Evolutionary conservation across 2,113 vertebrate species (phyloP).

Genomic region (Recurvirostra avosetta): DNA sequence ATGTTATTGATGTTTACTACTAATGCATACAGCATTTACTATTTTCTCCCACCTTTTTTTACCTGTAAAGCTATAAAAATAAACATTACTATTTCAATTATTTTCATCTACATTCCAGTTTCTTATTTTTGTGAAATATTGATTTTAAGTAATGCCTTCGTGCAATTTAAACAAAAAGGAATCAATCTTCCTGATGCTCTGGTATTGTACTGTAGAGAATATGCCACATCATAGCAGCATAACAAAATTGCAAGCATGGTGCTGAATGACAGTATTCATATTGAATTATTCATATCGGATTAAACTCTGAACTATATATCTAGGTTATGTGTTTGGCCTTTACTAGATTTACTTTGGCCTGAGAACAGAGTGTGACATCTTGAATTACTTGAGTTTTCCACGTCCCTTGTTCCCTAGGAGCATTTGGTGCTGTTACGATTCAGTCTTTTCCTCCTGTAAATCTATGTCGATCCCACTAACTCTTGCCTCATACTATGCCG

Average conservation of each 20-base stretch:
- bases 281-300: not conserved
- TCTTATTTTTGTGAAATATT: not conserved
- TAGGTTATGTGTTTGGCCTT: not conserved
- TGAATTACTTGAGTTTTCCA: not conserved
- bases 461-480: not conserved
- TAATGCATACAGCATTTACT: not conserved
- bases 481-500: accelerated
- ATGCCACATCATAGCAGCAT: not conserved
- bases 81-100: not conserved
- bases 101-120: not conserved
- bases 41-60: not conserved
- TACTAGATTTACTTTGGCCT: not conserved
- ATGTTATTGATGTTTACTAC: not conserved
- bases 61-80: not conserved
- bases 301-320: not conserved
- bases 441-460: not conserved
- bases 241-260: not conserved
- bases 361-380: not conserved
- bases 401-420: not conserved
- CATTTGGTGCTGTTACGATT: not conserved
- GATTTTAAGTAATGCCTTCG: not conserved
- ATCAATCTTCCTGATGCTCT: not conserved
- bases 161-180: not conserved
- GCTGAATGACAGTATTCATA: not conserved
- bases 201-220: not conserved